Conservation (phyloP, 92 coral and sea anemone species). For the Montipora capitata region DNA sequence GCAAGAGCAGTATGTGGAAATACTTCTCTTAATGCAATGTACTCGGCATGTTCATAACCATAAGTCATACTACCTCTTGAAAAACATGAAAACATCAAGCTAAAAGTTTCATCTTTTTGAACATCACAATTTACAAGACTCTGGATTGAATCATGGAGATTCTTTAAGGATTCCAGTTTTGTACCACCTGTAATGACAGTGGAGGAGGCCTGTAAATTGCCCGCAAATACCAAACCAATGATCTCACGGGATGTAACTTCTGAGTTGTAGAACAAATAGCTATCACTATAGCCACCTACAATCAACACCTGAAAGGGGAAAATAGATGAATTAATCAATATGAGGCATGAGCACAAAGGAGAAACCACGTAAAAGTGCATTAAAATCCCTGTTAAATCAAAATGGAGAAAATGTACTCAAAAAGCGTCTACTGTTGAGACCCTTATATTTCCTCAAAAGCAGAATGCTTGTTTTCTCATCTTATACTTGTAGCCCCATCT, state of each 20-base stretch:
- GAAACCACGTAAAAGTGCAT: too few relatives aligned
- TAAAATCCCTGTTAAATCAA: too few relatives aligned
- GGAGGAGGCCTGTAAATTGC: slow-evolving; percentile 74
- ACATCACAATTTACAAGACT: slow-evolving; percentile 64
- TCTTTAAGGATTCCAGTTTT: slow-evolving; percentile 42
- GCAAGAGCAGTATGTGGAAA: slow-evolving; percentile 74
- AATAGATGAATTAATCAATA: not conserved
- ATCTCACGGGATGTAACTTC: slow-evolving; percentile 83
- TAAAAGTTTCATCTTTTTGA: slow-evolving; percentile 60
- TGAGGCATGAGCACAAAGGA: too few relatives aligned
- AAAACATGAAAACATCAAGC: slow-evolving; percentile 75
- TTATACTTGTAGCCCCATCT: too few relatives aligned
- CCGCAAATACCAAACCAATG: slow-evolving; percentile 88
- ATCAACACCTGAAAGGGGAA: slow-evolving; percentile 69
- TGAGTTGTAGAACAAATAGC: slow-evolving; percentile 73
- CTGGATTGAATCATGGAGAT: slow-evolving; percentile 58
- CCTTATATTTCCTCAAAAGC: too few relatives aligned
- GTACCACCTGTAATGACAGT: slow-evolving; percentile 60
- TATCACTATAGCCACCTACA: slow-evolving; percentile 86
- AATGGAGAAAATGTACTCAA: too few relatives aligned
- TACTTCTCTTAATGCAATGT: slow-evolving; percentile 51
- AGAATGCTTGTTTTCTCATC: too few relatives aligned
- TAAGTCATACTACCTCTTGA: slow-evolving; percentile 48
- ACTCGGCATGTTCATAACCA: slow-evolving; percentile 50
- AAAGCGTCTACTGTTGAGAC: too few relatives aligned